Evolutionary conservation across 2,113 vertebrate genomes (phyloP).

Genomic region (Ptychochromis oligacanthus): DNA sequence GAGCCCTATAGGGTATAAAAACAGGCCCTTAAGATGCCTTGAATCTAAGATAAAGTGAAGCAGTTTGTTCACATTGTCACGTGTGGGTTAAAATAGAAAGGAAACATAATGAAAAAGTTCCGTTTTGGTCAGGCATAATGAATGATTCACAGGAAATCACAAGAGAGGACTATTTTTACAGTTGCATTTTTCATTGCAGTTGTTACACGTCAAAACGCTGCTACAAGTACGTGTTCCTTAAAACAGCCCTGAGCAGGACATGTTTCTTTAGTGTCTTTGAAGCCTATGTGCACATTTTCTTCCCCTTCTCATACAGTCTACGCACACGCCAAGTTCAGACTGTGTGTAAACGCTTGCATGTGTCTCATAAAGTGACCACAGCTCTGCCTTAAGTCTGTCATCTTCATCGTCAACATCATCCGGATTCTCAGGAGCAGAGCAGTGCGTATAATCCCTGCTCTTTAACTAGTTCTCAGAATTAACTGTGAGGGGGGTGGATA

Average conservation of each 20-base stretch:
- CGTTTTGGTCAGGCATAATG: not conserved
- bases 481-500: not conserved
- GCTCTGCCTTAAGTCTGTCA: constrained; percentile 40
- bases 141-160: not conserved
- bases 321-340: not conserved
- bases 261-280: not conserved
- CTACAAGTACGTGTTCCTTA: not conserved
- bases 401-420: constrained; percentile 48
- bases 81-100: not conserved
- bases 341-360: constrained; percentile 11
- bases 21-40: not conserved
- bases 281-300: not conserved
- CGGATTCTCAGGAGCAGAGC: constrained; percentile 20
- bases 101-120: not conserved
- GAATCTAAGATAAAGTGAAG: not conserved
- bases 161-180: not conserved
- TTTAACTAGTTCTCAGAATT: constrained; percentile 60
- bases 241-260: not conserved
- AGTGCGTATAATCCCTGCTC: constrained; percentile 56
- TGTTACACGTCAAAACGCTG: not conserved
- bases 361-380: constrained; percentile 16
- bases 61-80: not conserved
- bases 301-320: not conserved
- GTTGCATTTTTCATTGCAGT: not conserved
- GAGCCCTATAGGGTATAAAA: not conserved